These are phyloP conservation scores for Epinotia demarniana DNA, from an alignment of 2,888 invertebrate genomes.

Conservation along the genomic window DNA sequence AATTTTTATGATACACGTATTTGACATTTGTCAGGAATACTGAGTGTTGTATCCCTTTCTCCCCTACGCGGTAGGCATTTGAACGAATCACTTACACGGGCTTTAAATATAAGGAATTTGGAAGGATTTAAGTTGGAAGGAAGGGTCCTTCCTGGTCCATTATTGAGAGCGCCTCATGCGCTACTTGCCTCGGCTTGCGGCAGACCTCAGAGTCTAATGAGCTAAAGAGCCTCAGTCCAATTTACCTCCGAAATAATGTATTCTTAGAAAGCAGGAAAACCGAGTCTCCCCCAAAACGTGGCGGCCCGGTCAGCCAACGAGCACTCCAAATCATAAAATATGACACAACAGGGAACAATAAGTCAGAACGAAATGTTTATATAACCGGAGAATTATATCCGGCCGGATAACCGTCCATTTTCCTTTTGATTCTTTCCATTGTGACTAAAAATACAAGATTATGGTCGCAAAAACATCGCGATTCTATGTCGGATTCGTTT, in stretches of 20 bases:
- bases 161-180: too few species aligned
- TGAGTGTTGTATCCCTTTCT: too few species aligned
- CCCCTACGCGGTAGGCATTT: too few species aligned
- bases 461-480: slow-evolving; percentile 14
- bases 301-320: slow-evolving; percentile 2
- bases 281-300: neutral
- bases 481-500: slow-evolving; percentile 17
- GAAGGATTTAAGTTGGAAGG: too few species aligned
- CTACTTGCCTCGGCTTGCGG: too few species aligned
- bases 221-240: too few species aligned
- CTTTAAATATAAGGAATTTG: too few species aligned
- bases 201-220: too few species aligned
- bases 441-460: slow-evolving; percentile 34
- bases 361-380: slow-evolving; percentile 32
- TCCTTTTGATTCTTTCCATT: slow-evolving; percentile 16
- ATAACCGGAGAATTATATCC: slow-evolving; percentile 33
- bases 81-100: too few species aligned
- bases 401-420: slow-evolving; percentile 17
- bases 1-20: too few species aligned
- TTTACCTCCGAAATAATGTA: neutral
- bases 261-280: neutral
- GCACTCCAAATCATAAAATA: slow-evolving; percentile 31
- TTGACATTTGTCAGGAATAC: too few species aligned
- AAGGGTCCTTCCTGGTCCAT: too few species aligned
- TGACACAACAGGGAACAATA: slow-evolving; percentile 35